Percentiles rank a stretch among this genome's conserved stretches.
These are phyloP conservation scores for Cheumatopsyche charites DNA, from an alignment of 1,140 invertebrate genomes.

Conservation along the genomic window DNA sequence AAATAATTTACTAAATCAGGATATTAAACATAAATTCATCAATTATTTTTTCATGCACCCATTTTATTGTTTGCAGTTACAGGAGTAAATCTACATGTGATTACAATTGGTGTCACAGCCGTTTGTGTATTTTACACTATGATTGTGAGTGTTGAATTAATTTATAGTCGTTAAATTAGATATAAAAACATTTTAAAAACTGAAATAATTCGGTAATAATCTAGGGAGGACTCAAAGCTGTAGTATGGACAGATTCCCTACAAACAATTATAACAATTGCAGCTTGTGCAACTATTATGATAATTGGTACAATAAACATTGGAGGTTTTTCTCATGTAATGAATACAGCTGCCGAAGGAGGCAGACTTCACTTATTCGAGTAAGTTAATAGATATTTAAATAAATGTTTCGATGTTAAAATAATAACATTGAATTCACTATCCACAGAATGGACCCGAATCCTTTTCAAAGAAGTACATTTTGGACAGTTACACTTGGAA, in stretches of 20 bases:
- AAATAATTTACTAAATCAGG: background rate
- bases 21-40: no score
- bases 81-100: constrained; percentile 65
- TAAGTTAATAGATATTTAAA: constrained; percentile 1
- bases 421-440: background rate
- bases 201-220: constrained; percentile 18
- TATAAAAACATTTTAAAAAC: background rate
- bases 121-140: no score
- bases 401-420: background rate
- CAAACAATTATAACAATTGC: constrained; percentile 79
- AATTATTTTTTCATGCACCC: background rate
- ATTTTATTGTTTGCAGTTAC: constrained; percentile 20
- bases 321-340: constrained; percentile 72
- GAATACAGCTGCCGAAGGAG: constrained; percentile 61
- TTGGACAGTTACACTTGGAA: constrained; percentile 74
- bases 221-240: constrained; percentile 85
- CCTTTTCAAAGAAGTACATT: constrained; percentile 73
- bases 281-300: constrained; percentile 70
- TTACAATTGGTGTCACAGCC: constrained; percentile 72
- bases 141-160: constrained; percentile 70
- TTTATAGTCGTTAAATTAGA: background rate
- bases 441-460: constrained; percentile 66
- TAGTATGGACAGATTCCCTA: constrained; percentile 86
- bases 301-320: constrained; percentile 69
- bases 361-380: constrained; percentile 60